phyloP scores from a whole-genome alignment of 2,797 vertebrate species.

The Sparus aurata region DNA sequence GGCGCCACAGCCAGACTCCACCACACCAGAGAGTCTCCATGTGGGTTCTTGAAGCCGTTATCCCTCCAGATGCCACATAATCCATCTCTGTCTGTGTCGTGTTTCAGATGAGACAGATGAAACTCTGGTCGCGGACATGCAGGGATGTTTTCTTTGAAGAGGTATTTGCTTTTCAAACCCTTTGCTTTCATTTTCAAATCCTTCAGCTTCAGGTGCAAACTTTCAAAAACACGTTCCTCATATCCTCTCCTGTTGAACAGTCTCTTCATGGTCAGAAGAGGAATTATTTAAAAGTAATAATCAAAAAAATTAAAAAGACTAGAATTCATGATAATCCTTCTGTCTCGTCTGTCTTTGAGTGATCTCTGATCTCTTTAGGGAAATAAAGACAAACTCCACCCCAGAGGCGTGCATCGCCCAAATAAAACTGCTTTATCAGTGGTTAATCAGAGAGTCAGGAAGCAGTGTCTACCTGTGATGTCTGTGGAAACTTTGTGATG shows the following conservation, averaged over 20 bases:
- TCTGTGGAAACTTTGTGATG: too few species aligned
- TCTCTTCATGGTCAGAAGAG: background rate
- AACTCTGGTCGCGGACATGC: slow-evolving; percentile 52
- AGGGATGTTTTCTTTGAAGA: slow-evolving; percentile 35
- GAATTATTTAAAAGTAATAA: background rate
- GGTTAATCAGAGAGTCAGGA: too few species aligned
- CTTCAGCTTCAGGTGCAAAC: slow-evolving; percentile 29
- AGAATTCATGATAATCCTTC: too few species aligned
- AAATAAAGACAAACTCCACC: too few species aligned
- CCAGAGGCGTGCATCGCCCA: too few species aligned
- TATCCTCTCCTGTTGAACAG: fast-evolving
- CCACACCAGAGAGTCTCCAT: background rate
- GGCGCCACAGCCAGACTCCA: slow-evolving; percentile 57
- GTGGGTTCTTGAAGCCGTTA: slow-evolving; percentile 1
- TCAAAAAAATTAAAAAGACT: too few species aligned
- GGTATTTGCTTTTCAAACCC: fast-evolving
- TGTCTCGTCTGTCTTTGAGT: too few species aligned
- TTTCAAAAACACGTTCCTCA: fast-evolving
- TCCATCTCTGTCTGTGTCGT: slow-evolving; percentile 22
- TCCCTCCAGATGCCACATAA: fast-evolving
- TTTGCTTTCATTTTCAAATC: slow-evolving; percentile 9
- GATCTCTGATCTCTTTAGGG: too few species aligned
- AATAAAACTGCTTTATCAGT: too few species aligned
- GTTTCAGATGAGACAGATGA: slow-evolving; percentile 48
- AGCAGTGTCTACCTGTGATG: too few species aligned